phyloP scores from a whole-genome alignment of 2,113 vertebrate species.

The Cairina moschata region DNA sequence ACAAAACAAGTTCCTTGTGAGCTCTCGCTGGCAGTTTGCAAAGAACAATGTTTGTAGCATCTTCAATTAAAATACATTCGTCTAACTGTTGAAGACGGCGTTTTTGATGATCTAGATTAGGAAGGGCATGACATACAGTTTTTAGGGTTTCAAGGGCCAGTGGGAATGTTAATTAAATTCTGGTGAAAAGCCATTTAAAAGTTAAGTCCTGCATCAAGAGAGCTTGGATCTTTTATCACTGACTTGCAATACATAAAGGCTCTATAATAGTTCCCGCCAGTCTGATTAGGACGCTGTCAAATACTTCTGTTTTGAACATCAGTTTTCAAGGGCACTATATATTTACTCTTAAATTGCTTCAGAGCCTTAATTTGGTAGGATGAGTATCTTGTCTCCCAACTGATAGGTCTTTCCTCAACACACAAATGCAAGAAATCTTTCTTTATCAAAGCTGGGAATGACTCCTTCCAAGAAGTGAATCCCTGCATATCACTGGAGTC shows the following conservation, averaged over 20 bases:
- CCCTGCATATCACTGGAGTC: not conserved
- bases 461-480: not conserved
- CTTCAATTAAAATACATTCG: not conserved
- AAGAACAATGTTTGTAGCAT: not conserved
- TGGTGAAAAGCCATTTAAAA: conserved; percentile 3
- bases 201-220: not conserved
- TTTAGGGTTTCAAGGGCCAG: not conserved
- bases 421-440: not conserved
- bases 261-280: not conserved
- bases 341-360: not conserved
- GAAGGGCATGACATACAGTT: not conserved
- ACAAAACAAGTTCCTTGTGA: not conserved
- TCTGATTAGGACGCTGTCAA: not conserved
- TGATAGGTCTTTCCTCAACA: not conserved
- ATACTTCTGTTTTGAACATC: not conserved
- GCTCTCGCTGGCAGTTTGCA: not conserved
- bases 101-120: not conserved
- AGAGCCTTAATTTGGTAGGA: not conserved
- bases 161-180: conserved; percentile 46
- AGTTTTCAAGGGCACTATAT: not conserved
- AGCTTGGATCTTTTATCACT: not conserved
- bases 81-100: not conserved
- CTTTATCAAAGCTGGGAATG: not conserved
- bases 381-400: rapidly evolving
- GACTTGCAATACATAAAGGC: not conserved